Evolutionary conservation across 2,797 vertebrate species (phyloP), one percentile per base, ranked within the genome.

Genomic region (Thamnophis elegans): DNA sequence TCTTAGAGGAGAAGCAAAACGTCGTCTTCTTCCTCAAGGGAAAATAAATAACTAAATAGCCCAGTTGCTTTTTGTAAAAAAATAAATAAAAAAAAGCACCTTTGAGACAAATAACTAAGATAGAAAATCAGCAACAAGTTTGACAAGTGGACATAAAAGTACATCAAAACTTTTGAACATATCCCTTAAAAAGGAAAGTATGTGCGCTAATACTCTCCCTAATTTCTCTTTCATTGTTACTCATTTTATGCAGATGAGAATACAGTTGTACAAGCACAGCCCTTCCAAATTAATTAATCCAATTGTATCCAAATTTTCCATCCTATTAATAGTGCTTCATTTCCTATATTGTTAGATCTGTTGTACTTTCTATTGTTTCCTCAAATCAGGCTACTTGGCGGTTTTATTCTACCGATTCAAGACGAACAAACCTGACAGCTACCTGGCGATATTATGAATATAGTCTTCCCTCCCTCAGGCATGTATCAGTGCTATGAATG

Each of bases 361-460:
- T 97, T 97, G 95, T 97, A 97, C 97, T 97, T 97, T 97, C 97
- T 97, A 93, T 96, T 97, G 95, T 96, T 95, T 97, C 96, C 96
- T 91, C 95, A 97, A 91, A 97, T 98, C 97, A 98, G 98, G 97
- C 98, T 97, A 97, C 98, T 95, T 98, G 98, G 98, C 97, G 97
- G 97, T 98, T 98, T 98, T 98, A 97, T 97, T 98, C 98, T 97
- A 98, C 98, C 20, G 97, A 98, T 94, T 93, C 96, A 96, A 95
- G 97, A 97, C 97, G 97, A 98, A 97, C 98, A 93, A 97, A 98
- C 97, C 96, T 98, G 98, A 97, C 97, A 93, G 98, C 97, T 97
- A 98, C 97, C 91, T 98, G 98, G 98, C 97, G 97, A 96, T 98
- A 97, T 97, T 98, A 98, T 98, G 98, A 98, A 98, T 98, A 96